Conservation (phyloP, 2,113 vertebrate species). For the Onychorhynchus coronatus region DNA sequence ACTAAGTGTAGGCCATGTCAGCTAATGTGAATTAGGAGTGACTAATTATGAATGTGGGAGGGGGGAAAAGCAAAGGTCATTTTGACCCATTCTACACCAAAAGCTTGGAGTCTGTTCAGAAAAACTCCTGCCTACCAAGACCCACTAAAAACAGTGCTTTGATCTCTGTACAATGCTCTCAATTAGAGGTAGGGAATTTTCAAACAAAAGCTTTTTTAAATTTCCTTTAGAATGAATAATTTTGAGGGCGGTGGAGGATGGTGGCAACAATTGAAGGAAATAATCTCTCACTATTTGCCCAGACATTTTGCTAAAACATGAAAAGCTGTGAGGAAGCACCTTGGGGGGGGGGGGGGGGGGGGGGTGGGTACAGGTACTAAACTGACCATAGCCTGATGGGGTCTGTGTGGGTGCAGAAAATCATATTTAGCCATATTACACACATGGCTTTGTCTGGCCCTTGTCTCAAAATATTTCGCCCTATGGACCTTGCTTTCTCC, state of each 20-base stretch:
- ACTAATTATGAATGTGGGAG: background rate
- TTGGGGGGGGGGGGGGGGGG: background rate
- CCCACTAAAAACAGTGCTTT: conserved; percentile 32
- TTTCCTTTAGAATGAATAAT: conserved; percentile 55
- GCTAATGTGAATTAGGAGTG: background rate
- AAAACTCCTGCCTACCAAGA: conserved; percentile 33
- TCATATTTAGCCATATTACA: background rate
- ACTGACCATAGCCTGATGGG: background rate
- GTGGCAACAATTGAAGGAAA: conserved; percentile 48
- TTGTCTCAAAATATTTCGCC: background rate
- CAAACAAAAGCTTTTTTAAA: conserved; percentile 48
- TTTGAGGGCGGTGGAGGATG: conserved; percentile 59
- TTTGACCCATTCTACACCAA: conserved; percentile 53
- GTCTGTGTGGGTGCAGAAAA: background rate
- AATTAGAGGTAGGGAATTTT: conserved; percentile 56
- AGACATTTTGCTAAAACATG: background rate
- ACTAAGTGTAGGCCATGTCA: background rate
- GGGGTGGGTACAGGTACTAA: conserved; percentile 3
- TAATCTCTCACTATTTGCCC: conserved; percentile 9
- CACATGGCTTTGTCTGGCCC: background rate
- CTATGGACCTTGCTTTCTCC: background rate
- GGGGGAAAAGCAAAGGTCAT: conserved; percentile 18
- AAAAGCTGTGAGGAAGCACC: background rate
- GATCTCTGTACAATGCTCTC: conserved; percentile 51
- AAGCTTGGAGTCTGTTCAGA: conserved; percentile 60